Evolutionary conservation across 2,888 invertebrate genomes (phyloP).

Genomic region (Embidobia sp.): DNA sequence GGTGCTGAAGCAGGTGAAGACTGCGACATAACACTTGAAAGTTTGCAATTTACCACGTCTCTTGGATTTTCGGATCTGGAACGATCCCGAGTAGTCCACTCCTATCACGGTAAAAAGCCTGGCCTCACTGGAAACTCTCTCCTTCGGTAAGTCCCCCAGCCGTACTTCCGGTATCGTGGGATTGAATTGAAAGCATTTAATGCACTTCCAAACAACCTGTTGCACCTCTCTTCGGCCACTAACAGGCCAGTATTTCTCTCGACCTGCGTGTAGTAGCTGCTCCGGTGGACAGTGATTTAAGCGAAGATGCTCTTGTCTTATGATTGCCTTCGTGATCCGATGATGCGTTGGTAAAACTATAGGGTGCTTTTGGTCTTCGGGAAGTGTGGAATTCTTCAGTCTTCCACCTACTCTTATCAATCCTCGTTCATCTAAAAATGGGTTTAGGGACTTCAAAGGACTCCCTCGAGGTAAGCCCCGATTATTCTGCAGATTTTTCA

Average conservation of each 20-base stretch:
- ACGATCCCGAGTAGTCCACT: background rate
- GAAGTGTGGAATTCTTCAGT: background rate
- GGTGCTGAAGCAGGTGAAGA: conserved; percentile 67
- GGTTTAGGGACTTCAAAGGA: background rate
- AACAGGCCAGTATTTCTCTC: conserved; percentile 5
- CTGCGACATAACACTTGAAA: background rate
- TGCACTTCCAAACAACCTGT: background rate
- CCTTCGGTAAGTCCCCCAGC: background rate
- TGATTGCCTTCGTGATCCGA: background rate
- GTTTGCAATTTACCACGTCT: conserved; percentile 26
- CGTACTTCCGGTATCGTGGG: background rate
- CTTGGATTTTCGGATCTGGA: background rate
- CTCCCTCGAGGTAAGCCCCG: background rate
- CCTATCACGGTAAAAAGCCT: background rate
- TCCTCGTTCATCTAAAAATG: background rate
- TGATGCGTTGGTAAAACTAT: conserved; percentile 1
- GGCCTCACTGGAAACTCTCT: background rate
- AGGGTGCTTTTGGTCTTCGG: conserved; percentile 2
- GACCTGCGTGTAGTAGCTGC: conserved; percentile 3
- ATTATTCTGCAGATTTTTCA: background rate
- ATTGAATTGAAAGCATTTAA: background rate
- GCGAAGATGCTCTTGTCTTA: conserved; percentile 7
- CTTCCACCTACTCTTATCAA: background rate
- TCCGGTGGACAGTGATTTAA: conserved; percentile 6
- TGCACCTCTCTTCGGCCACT: background rate